Evolutionary conservation across 2,888 invertebrate genomes (phyloP), one percentile per base, ranked within the genome.

Genomic region (Prosapia bicincta): DNA sequence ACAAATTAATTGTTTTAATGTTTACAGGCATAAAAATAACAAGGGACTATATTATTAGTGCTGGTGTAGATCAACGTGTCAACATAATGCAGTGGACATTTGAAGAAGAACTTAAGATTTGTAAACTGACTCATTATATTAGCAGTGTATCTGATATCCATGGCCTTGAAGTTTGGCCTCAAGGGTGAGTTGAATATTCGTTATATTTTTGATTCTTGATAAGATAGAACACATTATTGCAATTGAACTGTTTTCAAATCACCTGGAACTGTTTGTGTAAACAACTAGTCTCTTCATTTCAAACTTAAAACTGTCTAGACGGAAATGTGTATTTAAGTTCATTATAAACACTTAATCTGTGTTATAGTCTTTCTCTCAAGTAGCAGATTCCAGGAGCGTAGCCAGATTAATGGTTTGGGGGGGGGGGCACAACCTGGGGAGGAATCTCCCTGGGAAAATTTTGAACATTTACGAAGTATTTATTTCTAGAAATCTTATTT

Each of bases 111-210:
- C 71, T 88, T 1, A 79, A 80, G 1, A 88, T 88, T 76, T 81
- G 83, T 6, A 85, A 86, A 79, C 65, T 87, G 5, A 82, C 83
- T 1, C 87, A 88, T 79, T 84, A 84, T n/a, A 86, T 84, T 78
- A 88, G 88, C 1, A 87, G 89, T 79, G 85, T 93, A 15, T 86
- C 92, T n/a, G 93, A 92, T 85, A 86, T 90, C 26, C 91, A 92
- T 82, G 92, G 92, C 6, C 84, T 92, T 54, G 54, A 54, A 54
- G 54, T 54, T 3, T 54, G 54, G 54, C 20, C 54, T 20, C 20
- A 54, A 3, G 54, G 2, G 54, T 54, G 20, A 54, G 54, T 38
- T 13, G 2, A 13, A 13, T 38, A 9, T 38, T 38, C 9, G 9
- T 30, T 30, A 6, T 6, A 30, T 5, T 30, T 6, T 30, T 6